Evolutionary conservation across 2,888 invertebrate species (phyloP), one percentile per base, ranked within the genome.

Genomic region (Apotomis betuletana): DNA sequence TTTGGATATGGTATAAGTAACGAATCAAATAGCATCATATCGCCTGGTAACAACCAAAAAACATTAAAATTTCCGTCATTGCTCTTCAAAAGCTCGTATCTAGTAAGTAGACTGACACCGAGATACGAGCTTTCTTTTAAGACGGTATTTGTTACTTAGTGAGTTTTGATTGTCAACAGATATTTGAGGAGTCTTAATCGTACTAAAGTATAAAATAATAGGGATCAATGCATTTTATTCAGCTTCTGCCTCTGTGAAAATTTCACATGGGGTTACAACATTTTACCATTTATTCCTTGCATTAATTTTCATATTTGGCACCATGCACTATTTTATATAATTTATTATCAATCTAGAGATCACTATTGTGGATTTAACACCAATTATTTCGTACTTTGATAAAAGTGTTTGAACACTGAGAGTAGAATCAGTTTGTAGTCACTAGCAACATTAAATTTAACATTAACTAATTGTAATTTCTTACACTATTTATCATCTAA

Each of bases 231-330:
- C 27, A 27, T 27, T 27, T 27, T 27, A 41, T 6, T 41, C 41
- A 41, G 0, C 5, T 4, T 41, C 41, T 6, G 41, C 5, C 41
- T 41, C 5, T 41, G 41, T 27, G 27, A 27, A 44, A 64, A 10
- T 12, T 15, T 58, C 44, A 12, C 44, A 36, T 3, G n/a, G 9
- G 52, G 27, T 58, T 38, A 49, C n/a, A 44, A 10, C 8, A 12
- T 5, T 68, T 44, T 44, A 0, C n/a, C 41, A 52, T 58, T 51
- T 12, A 27, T 78, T 80, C 77, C 80, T 78, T 79, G 77, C 80
- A 78, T 74, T 79, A 72, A 77, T 77, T 79, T 81, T 75, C 73
- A 75, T 72, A 75, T 87, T 88, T 88, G 87, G 88, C 88, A 88
- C 87, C 81, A 78, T 79, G 80, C 77, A 73, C 75, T 74, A 75